Evolutionary conservation across 2,113 vertebrate species (phyloP).

Genomic region (Apodemus speciosus): DNA sequence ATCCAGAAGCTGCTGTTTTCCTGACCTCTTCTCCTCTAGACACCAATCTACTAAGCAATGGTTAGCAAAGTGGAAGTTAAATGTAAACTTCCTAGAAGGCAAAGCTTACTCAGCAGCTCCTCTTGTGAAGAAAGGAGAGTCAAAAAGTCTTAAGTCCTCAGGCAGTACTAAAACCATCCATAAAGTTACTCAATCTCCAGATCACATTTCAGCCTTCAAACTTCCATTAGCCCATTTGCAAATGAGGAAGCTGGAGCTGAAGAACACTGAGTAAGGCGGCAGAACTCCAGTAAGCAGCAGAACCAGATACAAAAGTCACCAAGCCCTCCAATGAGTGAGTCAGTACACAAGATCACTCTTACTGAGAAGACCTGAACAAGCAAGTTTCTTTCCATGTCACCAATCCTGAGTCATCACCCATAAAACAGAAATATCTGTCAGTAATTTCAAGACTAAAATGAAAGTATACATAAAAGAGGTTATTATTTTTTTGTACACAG

Average conservation of each 20-base stretch:
- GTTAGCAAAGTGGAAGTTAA: neutral
- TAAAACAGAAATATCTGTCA: constrained; percentile 38
- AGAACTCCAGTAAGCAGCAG: neutral
- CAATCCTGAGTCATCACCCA: constrained; percentile 28
- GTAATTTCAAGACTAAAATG: neutral
- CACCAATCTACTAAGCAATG: neutral
- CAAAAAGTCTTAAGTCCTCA: neutral
- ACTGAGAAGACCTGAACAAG: neutral
- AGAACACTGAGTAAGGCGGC: neutral
- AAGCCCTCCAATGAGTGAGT: neutral
- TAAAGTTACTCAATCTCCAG: neutral
- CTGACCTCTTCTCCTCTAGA: neutral
- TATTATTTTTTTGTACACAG: constrained; percentile 34
- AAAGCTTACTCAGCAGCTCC: neutral
- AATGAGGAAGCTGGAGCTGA: neutral
- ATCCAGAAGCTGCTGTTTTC: neutral
- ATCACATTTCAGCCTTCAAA: neutral
- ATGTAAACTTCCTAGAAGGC: constrained; percentile 44
- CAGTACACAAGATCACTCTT: neutral
- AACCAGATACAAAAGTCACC: neutral
- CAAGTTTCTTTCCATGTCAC: constrained; percentile 40
- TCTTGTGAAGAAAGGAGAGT: constrained; percentile 28
- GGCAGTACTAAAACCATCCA: neutral
- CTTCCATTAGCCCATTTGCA: neutral
- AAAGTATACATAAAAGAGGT: constrained; percentile 35